These are phyloP conservation scores for Reticulitermes lucifugus DNA, from an alignment of 2,888 invertebrate species.

Conservation along the genomic window DNA sequence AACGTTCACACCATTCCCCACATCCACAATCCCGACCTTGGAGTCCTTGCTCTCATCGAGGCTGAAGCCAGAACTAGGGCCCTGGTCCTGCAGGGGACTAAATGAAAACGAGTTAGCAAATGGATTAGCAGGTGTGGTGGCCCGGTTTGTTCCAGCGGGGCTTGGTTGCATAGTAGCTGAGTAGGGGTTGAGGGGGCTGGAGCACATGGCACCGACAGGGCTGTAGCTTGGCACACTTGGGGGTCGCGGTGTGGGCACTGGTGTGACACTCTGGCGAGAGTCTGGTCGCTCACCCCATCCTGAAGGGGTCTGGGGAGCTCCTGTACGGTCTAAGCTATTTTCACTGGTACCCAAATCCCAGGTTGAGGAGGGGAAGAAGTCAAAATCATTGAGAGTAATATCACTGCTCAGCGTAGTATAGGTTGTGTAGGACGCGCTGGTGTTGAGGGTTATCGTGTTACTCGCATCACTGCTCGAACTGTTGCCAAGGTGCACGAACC, in stretches of 20 bases:
- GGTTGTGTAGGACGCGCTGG: conserved; percentile 43
- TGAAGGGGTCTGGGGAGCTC: conserved; percentile 38
- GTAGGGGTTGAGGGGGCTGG: conserved; percentile 63
- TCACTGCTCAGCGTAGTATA: conserved; percentile 64
- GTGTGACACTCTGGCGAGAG: conserved; percentile 69
- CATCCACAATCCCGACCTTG: conserved; percentile 65
- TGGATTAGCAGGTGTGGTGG: conserved; percentile 61
- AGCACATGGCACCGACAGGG: conserved; percentile 60
- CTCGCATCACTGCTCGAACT: conserved; percentile 30
- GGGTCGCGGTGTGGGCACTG: conserved; percentile 71
- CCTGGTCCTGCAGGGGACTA: conserved; percentile 67
- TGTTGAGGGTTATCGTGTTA: conserved; percentile 46
- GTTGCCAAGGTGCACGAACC: conserved; percentile 56
- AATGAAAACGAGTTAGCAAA: conserved; percentile 71
- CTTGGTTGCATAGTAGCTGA: conserved; percentile 65
- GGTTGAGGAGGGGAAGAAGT: conserved; percentile 73
- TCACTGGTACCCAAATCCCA: conserved; percentile 64
- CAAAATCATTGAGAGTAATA: conserved; percentile 70
- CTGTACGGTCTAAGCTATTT: conserved; percentile 46
- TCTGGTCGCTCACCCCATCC: conserved; percentile 66
- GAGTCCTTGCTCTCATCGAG: conserved; percentile 65
- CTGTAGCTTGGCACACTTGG: conserved; percentile 67
- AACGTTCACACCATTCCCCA: conserved; percentile 55
- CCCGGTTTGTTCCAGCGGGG: conserved; percentile 64
- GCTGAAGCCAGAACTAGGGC: conserved; percentile 52